Conservation (phyloP, 2,888 invertebrate species). For the Bedellia somnulentella region DNA sequence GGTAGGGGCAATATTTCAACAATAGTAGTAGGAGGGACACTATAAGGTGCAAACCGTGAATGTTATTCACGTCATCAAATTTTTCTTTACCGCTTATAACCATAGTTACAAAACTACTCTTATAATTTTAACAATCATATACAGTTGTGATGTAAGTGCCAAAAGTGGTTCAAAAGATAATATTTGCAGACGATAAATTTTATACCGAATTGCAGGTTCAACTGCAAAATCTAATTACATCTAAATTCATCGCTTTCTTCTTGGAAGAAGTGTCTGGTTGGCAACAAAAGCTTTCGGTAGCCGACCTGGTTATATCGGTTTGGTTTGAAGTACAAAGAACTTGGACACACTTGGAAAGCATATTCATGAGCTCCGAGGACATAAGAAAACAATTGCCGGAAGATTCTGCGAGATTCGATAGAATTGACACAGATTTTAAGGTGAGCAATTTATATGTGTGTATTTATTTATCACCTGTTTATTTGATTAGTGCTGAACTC, state of each 20-base stretch:
- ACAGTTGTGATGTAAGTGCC: too few species aligned
- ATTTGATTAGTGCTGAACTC: background rate
- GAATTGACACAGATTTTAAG: conserved; percentile 89
- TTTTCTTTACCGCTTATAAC: too few species aligned
- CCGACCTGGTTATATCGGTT: conserved; percentile 89
- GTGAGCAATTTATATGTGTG: conserved; percentile 25
- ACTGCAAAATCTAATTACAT: conserved; percentile 93
- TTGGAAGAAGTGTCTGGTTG: conserved; percentile 91
- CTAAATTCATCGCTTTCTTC: conserved; percentile 96
- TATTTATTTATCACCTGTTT: background rate
- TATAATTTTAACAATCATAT: too few species aligned
- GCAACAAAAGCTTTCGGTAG: conserved; percentile 90
- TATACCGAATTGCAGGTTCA: too few species aligned
- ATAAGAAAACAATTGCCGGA: conserved; percentile 92
- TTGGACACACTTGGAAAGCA: conserved; percentile 96
- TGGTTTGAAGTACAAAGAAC: conserved; percentile 97
- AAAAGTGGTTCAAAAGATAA: too few species aligned
- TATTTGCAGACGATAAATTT: too few species aligned
- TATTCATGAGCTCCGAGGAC: conserved; percentile 97
- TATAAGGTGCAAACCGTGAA: too few species aligned
- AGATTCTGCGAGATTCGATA: conserved; percentile 90
- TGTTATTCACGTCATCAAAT: too few species aligned
- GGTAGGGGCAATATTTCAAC: too few species aligned
- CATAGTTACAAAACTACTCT: too few species aligned
- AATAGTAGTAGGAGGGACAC: too few species aligned